These are phyloP conservation scores for Microctonus brassicae DNA, from an alignment of 2,888 invertebrate species.

Conservation along the genomic window DNA sequence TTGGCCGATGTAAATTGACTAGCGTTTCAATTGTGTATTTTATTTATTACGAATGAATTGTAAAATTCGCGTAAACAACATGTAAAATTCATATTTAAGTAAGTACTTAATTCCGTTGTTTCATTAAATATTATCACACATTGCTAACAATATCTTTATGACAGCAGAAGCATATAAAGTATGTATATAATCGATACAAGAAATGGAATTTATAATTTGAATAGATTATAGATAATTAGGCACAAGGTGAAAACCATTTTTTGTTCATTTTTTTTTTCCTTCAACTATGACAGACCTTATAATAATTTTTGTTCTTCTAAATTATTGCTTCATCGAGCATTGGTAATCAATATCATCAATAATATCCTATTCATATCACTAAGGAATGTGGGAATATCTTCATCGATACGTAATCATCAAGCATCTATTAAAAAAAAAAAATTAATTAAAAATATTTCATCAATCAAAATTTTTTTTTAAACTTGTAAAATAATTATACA, in stretches of 20 bases:
- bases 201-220: conserved; percentile 32
- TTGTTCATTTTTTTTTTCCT: conserved; percentile 43
- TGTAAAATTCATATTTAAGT: neutral
- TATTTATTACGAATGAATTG: neutral
- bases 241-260: conserved; percentile 58
- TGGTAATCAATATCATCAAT: conserved; percentile 35
- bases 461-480: too few relatives aligned
- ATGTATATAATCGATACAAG: conserved; percentile 18
- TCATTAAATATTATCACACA: neutral
- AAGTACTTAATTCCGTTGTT: neutral
- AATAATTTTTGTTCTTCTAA: conserved; percentile 27
- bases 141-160: neutral
- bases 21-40: neutral
- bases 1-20: neutral
- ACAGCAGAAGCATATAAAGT: conserved; percentile 2
- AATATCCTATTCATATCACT: conserved; percentile 70
- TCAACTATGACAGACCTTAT: neutral
- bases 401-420: conserved; percentile 86
- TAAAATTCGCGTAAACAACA: neutral
- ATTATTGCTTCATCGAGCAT: conserved; percentile 38
- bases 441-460: conserved; percentile 31
- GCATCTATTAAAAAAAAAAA: conserved; percentile 72
- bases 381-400: conserved; percentile 85
- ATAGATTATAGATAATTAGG: conserved; percentile 53
- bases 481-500: conserved; percentile 10